These are phyloP conservation scores for Peromyscus californicus DNA, from an alignment of 2,113 vertebrate genomes.

Conservation along the genomic window DNA sequence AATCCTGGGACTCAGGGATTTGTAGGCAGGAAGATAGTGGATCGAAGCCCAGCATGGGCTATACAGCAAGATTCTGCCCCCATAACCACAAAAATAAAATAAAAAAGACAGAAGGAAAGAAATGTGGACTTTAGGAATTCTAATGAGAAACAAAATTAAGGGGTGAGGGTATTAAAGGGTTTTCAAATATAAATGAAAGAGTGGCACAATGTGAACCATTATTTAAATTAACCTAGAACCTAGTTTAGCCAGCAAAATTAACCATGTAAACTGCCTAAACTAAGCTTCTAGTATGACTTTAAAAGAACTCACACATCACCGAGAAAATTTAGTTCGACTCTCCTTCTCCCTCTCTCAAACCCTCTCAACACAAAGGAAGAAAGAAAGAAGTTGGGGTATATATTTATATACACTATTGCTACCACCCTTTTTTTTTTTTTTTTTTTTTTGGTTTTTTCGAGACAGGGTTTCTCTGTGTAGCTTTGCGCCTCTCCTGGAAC, in stretches of 20 bases:
- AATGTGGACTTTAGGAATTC: background rate
- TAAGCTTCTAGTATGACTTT: conserved; percentile 25
- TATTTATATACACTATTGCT: background rate
- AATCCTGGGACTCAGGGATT: background rate
- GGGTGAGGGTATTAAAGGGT: background rate
- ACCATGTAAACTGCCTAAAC: background rate
- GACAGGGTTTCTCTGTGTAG: too few relatives aligned
- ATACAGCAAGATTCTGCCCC: background rate
- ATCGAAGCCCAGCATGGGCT: background rate
- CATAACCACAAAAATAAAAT: background rate
- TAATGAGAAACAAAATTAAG: conserved; percentile 45
- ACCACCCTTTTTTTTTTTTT: background rate
- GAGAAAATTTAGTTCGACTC: background rate
- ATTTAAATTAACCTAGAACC: conserved; percentile 1
- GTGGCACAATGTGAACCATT: background rate
- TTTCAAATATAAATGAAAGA: conserved; percentile 13
- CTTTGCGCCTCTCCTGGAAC: too few relatives aligned
- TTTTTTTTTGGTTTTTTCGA: too few relatives aligned
- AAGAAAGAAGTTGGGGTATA: background rate
- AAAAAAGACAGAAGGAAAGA: background rate
- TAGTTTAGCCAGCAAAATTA: background rate
- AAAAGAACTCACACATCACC: conserved; percentile 11
- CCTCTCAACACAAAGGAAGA: background rate
- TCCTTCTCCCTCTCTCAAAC: background rate
- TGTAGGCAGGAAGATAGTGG: background rate